Conservation (phyloP, 2,888 invertebrate species). For the Pollenia griseotomentosa region DNA sequence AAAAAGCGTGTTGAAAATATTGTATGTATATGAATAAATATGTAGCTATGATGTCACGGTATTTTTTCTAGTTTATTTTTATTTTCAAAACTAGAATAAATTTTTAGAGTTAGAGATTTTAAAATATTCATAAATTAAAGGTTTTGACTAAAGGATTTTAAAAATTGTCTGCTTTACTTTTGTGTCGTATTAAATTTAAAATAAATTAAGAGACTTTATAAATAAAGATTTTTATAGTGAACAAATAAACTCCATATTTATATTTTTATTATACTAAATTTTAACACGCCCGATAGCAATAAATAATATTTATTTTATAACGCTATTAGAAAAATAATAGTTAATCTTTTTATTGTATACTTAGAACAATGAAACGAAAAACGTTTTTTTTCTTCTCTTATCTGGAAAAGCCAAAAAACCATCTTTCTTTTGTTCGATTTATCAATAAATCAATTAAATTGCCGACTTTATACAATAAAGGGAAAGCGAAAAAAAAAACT, state of each 20-base stretch:
- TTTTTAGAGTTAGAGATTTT: constrained; percentile 16
- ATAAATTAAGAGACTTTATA: constrained; percentile 19
- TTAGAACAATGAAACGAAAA: background rate
- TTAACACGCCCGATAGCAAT: constrained; percentile 55
- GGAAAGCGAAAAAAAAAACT: constrained; percentile 2
- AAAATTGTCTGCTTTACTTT: constrained; percentile 13
- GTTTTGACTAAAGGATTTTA: constrained; percentile 62
- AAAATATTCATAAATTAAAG: constrained; percentile 62
- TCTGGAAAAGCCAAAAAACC: background rate
- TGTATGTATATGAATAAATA: constrained; percentile 26
- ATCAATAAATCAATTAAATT: constrained; percentile 53
- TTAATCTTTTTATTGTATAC: constrained; percentile 33
- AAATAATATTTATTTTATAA: constrained; percentile 46
- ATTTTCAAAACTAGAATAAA: constrained; percentile 2
- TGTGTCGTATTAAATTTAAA: constrained; percentile 4
- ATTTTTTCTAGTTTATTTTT: background rate
- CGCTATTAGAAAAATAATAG: constrained; percentile 16
- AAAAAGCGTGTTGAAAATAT: constrained; percentile 61
- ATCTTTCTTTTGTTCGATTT: constrained; percentile 18
- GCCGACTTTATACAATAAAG: constrained; percentile 12
- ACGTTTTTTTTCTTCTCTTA: background rate
- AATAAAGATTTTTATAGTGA: constrained; percentile 51
- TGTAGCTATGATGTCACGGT: constrained; percentile 58
- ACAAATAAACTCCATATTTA: background rate
- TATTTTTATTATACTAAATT: constrained; percentile 29